Evolutionary conservation across 2,888 invertebrate species (phyloP).

Genomic region (Apoda limacodes): DNA sequence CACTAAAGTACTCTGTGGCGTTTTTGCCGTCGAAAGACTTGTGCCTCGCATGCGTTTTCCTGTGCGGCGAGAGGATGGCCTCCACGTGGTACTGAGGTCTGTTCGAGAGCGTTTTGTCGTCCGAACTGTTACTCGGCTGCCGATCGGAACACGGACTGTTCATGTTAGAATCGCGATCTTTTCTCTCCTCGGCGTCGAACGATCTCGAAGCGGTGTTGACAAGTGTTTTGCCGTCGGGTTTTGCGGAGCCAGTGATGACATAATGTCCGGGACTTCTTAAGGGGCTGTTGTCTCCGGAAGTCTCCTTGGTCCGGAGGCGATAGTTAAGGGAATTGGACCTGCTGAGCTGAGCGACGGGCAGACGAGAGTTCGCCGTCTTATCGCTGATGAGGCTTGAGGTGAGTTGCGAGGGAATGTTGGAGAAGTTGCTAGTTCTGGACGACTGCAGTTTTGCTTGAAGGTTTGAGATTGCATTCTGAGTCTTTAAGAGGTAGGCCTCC

Average conservation of each 20-base stretch:
- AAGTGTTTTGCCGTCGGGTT: conserved; percentile 42
- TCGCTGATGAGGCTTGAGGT: conserved; percentile 57
- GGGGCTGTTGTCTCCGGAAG: conserved; percentile 51
- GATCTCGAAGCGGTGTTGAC: conserved; percentile 50
- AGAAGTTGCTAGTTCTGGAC: conserved; percentile 37
- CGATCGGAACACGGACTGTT: conserved; percentile 52
- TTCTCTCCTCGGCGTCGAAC: conserved; percentile 42
- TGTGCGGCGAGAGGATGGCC: conserved; percentile 48
- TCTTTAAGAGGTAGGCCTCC: conserved; percentile 68
- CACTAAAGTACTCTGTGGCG: conserved; percentile 43
- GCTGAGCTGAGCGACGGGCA: conserved; percentile 57
- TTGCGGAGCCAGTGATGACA: conserved; percentile 56
- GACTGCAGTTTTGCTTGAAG: conserved; percentile 69
- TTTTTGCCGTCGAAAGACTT: conserved; percentile 63
- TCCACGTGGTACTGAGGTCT: conserved; percentile 48
- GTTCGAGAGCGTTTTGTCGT: conserved; percentile 57
- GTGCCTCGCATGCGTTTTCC: conserved; percentile 65
- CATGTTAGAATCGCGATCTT: conserved; percentile 54
- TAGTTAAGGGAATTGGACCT: conserved; percentile 63
- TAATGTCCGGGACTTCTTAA: conserved; percentile 58
- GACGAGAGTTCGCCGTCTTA: conserved; percentile 52
- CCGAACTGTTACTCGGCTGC: conserved; percentile 53
- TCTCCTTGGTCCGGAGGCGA: conserved; percentile 47
- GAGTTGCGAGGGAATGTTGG: conserved; percentile 43
- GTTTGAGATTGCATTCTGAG: conserved; percentile 72